Percentiles rank a stretch among this genome's conserved stretches.
Conservation (phyloP, 2,888 invertebrate genomes). For the Cancer borealis region DNA sequence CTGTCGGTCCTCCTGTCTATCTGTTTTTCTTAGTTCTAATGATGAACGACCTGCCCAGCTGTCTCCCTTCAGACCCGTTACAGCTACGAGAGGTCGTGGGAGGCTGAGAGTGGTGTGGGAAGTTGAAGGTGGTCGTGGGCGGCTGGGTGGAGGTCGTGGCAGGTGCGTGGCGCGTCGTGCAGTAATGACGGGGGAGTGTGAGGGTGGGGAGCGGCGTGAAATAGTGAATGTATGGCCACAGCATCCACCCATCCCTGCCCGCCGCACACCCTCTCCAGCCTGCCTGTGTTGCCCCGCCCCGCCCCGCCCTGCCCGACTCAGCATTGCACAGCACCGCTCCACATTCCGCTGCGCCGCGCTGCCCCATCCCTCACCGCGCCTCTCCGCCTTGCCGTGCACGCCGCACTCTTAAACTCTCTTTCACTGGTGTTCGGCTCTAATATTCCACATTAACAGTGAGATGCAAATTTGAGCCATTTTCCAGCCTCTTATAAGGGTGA, state of each 20-base stretch:
- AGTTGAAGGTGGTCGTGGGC: neutral
- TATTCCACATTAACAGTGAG: slow-evolving; percentile 62
- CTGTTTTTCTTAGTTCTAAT: neutral
- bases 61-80: neutral
- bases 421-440: slow-evolving; percentile 56
- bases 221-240: neutral
- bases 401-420: slow-evolving; percentile 48
- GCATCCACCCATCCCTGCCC: neutral
- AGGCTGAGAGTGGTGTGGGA: slow-evolving; percentile 7
- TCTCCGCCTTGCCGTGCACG: neutral
- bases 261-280: neutral
- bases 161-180: neutral
- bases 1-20: neutral
- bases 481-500: slow-evolving; percentile 63
- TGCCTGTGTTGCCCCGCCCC: neutral
- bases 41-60: neutral
- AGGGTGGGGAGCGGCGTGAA: slow-evolving; percentile 36
- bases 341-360: neutral
- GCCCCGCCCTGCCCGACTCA: neutral
- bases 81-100: neutral
- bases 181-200: neutral
- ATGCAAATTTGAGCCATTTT: slow-evolving; percentile 68
- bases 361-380: neutral
- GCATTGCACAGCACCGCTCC: slow-evolving; percentile 22
- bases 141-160: neutral